These are phyloP conservation scores for Planococcus citri DNA, from an alignment of 1,140 invertebrate genomes.

Conservation along the genomic window DNA sequence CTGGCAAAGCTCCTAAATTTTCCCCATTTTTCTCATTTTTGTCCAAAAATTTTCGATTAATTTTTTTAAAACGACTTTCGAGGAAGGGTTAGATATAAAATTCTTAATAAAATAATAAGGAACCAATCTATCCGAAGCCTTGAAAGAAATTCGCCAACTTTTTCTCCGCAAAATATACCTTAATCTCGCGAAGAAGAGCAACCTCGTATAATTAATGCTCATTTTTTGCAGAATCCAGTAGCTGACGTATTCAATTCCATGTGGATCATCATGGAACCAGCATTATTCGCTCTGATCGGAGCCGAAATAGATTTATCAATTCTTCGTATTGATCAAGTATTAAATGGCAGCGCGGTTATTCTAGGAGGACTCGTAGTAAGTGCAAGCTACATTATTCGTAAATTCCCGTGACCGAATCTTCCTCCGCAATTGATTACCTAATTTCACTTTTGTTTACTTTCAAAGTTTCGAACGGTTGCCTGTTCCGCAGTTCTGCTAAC, in stretches of 20 bases:
- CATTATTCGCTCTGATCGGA: conserved; percentile 56
- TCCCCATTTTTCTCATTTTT: no score
- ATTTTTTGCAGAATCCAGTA: conserved; percentile 37
- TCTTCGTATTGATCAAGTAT: conserved; percentile 2
- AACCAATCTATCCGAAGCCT: no score
- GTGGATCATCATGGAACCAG: conserved; percentile 53
- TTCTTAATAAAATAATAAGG: no score
- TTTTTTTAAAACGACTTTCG: no score
- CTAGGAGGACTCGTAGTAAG: conserved; percentile 23
- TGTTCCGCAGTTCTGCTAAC: not conserved
- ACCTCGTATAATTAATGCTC: no score
- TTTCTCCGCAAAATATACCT: no score
- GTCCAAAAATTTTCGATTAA: no score
- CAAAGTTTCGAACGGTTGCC: not conserved
- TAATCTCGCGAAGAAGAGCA: no score
- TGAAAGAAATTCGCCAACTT: no score
- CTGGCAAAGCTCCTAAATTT: no score
- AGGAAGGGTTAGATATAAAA: no score
- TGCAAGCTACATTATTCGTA: not conserved
- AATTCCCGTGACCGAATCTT: not conserved
- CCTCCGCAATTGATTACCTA: not conserved
- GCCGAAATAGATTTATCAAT: conserved; percentile 40
- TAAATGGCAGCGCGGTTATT: conserved; percentile 8
- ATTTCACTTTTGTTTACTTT: no score
- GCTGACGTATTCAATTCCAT: conserved; percentile 28